Conservation (phyloP, 2,113 vertebrate genomes). For the Pedetes capensis region DNA sequence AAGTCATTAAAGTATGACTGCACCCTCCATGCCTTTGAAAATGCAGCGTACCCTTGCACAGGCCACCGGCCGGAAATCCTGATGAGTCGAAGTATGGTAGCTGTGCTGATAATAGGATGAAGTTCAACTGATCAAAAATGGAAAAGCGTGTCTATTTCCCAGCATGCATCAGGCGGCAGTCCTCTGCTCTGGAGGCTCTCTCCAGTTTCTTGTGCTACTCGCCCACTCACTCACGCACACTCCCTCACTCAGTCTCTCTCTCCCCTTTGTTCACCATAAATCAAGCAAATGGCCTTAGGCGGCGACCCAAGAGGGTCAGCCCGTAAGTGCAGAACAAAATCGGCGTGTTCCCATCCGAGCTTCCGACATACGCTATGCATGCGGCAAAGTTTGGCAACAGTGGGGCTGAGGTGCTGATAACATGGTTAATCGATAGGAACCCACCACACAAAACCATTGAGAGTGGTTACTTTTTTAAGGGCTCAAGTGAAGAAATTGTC, state of each 20-base stretch:
- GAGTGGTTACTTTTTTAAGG: slow-evolving; percentile 91
- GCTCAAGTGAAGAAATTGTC: slow-evolving; percentile 90
- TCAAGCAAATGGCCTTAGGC: slow-evolving; percentile 86
- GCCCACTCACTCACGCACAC: slow-evolving; percentile 66
- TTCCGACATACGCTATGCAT: slow-evolving; percentile 89
- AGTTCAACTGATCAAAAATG: slow-evolving; percentile 87
- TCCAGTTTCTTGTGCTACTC: slow-evolving; percentile 56
- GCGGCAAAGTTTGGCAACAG: slow-evolving; percentile 92
- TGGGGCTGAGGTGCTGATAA: slow-evolving; percentile 89
- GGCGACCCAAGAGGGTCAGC: slow-evolving; percentile 86
- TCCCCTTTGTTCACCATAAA: slow-evolving; percentile 74
- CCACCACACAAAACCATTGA: slow-evolving; percentile 88
- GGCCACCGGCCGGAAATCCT: slow-evolving; percentile 86
- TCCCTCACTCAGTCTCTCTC: slow-evolving; percentile 57
- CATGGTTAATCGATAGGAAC: slow-evolving; percentile 90
- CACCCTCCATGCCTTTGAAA: slow-evolving; percentile 86
- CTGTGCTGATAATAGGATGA: slow-evolving; percentile 86
- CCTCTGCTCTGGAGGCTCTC: slow-evolving; percentile 72
- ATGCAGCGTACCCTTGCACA: slow-evolving; percentile 85
- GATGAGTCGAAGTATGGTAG: slow-evolving; percentile 85
- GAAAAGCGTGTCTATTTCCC: slow-evolving; percentile 88
- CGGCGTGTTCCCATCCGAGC: slow-evolving; percentile 88
- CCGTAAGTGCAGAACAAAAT: slow-evolving; percentile 87
- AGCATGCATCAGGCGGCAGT: slow-evolving; percentile 88
- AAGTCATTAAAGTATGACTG: slow-evolving; percentile 86